Evolutionary conservation across 2,797 vertebrate species (phyloP).

Genomic region (Rousettus madagascariensis): DNA sequence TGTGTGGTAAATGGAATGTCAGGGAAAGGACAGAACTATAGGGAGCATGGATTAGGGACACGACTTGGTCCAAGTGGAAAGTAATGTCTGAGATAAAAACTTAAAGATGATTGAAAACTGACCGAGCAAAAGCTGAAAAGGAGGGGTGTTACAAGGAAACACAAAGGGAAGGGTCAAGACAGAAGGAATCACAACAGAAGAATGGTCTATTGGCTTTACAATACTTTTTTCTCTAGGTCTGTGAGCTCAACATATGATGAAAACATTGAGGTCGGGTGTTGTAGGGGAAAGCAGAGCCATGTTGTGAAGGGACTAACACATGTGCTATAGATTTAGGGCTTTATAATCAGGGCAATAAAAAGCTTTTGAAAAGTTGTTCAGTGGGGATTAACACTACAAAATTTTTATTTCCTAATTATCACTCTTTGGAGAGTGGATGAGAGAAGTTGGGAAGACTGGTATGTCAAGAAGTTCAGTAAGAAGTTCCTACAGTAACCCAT

Average conservation of each 20-base stretch:
- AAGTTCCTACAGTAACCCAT: background rate
- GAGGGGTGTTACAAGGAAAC: background rate
- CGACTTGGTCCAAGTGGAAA: background rate
- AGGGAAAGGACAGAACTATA: background rate
- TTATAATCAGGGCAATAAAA: background rate
- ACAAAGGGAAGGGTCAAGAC: background rate
- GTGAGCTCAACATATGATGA: background rate
- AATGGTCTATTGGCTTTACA: background rate
- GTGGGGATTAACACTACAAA: background rate
- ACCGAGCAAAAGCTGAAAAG: background rate
- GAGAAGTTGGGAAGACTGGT: background rate
- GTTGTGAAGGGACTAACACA: background rate
- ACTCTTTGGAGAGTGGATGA: background rate
- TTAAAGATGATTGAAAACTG: background rate
- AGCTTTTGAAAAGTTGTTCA: background rate
- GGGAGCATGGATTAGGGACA: background rate
- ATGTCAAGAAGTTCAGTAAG: background rate
- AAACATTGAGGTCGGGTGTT: accelerated
- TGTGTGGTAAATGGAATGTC: background rate
- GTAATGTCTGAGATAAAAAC: background rate
- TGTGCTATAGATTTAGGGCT: background rate
- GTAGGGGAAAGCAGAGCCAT: background rate
- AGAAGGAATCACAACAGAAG: background rate
- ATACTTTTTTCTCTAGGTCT: background rate
- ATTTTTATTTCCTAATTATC: background rate